Evolutionary conservation across 2,797 vertebrate genomes (phyloP).

Genomic region (Zalophus californianus): DNA sequence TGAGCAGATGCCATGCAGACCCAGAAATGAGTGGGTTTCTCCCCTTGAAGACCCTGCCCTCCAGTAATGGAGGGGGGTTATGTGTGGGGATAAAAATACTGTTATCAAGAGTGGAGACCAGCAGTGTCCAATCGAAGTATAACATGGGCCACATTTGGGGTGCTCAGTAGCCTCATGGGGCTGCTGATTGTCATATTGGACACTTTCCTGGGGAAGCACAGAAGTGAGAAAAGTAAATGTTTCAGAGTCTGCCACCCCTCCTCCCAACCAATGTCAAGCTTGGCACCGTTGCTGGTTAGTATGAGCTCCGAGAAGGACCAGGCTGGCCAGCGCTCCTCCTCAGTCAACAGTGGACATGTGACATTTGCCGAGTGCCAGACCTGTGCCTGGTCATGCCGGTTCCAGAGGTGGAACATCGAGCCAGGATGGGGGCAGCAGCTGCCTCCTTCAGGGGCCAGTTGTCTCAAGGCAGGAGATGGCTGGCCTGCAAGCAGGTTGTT

Average conservation of each 20-base stretch:
- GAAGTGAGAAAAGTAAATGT: background rate
- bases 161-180: background rate
- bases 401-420: background rate
- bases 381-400: background rate
- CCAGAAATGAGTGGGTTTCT: rapidly evolving
- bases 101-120: rapidly evolving
- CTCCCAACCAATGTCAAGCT: background rate
- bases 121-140: rapidly evolving
- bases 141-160: rapidly evolving
- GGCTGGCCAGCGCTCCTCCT: background rate
- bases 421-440: rapidly evolving
- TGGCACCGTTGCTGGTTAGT: rapidly evolving
- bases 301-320: rapidly evolving
- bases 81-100: background rate
- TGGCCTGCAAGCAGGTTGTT: background rate
- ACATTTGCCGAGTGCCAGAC: background rate
- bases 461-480: too few relatives aligned
- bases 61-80: rapidly evolving
- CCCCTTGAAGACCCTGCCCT: rapidly evolving
- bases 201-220: rapidly evolving
- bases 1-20: rapidly evolving
- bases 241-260: background rate
- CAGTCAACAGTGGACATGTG: rapidly evolving
- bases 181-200: rapidly evolving
- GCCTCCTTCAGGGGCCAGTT: rapidly evolving